Evolutionary conservation across 2,797 vertebrate species (phyloP), one percentile per base, ranked within the genome.

Genomic region (Tachyglossus aculeatus): DNA sequence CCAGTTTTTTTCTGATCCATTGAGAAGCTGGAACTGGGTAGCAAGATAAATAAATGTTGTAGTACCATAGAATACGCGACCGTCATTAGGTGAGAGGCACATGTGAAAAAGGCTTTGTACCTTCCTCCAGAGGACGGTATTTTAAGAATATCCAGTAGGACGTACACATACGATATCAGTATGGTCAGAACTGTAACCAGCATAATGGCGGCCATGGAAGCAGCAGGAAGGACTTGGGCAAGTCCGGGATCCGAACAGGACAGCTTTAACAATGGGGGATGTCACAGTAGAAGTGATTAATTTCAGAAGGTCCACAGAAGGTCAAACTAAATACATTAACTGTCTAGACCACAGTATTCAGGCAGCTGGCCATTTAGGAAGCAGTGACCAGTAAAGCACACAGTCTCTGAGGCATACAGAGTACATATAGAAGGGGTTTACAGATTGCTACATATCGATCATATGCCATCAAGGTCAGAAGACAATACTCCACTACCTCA

Each of bases 211-310:
- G 59, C 81, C 11, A 82, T 74, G 37, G 74, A 72, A 19, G 59
- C 19, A 7, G 78, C 21, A 53, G 82, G 13, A 40, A 86, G 60
- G 3, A 75, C 24, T 16, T 81, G 73, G 44, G 82, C 86, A 25
- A 51, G 33, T 4, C 4, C 47, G 5, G 77, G 81, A 3, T 81
- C 60, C 14, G 81, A 86, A 37, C 83, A 86, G 36, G 75, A 76
- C 11, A 88, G 58, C 48, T 71, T 67, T 16, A 86, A 75, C 25
- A 86, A n/a, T 3, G 79, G 83, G 10, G 56, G 21, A 67, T 71
- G 32, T 86, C 80, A 21, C 81, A 84, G 50, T 78, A 87, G 58
- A 86, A 87, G 32, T 86, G 83, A 37, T 79, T 81, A 37, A 83
- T 67, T 6, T 58, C 29, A 25, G 80, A 78, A 1, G 74, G 74